A percentile compares a stretch with the other conserved stretches of the same genome.
These are phyloP conservation scores for Lasioglossum calceatum DNA, from an alignment of 2,888 invertebrate species.

Conservation along the genomic window DNA sequence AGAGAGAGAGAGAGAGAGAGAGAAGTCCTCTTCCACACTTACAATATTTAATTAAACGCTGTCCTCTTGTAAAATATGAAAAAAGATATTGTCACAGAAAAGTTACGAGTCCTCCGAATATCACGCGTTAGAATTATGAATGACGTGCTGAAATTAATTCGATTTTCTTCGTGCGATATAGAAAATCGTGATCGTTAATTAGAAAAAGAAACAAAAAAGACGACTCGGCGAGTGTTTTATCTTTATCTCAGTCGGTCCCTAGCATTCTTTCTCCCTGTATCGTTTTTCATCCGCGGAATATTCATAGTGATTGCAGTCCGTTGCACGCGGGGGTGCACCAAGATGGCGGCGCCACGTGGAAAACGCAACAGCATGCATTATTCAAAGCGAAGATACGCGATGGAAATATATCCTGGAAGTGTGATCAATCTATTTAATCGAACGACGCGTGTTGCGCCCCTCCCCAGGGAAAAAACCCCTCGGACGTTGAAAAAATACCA, in stretches of 20 bases:
- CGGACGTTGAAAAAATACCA: neutral
- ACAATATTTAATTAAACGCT: too few species aligned
- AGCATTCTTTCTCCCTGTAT: neutral
- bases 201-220: neutral
- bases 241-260: neutral
- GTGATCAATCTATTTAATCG: constrained; percentile 52
- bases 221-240: neutral
- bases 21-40: too few species aligned
- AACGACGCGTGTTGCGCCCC: neutral
- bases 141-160: neutral
- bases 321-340: neutral
- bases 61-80: too few species aligned
- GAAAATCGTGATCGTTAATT: too few species aligned
- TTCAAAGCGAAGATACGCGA: constrained; percentile 43
- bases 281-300: constrained; percentile 66
- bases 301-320: constrained; percentile 47
- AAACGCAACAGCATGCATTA: constrained; percentile 60
- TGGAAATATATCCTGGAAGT: constrained; percentile 37
- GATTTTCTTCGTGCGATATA: neutral
- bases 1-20: too few species aligned
- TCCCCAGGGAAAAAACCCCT: constrained; percentile 11
- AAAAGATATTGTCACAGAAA: too few species aligned
- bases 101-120: too few species aligned
- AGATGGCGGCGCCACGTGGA: constrained; percentile 16
- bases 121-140: too few species aligned